Evolutionary conservation across 2,888 invertebrate species (phyloP).

Genomic region (Lithosia quadra): DNA sequence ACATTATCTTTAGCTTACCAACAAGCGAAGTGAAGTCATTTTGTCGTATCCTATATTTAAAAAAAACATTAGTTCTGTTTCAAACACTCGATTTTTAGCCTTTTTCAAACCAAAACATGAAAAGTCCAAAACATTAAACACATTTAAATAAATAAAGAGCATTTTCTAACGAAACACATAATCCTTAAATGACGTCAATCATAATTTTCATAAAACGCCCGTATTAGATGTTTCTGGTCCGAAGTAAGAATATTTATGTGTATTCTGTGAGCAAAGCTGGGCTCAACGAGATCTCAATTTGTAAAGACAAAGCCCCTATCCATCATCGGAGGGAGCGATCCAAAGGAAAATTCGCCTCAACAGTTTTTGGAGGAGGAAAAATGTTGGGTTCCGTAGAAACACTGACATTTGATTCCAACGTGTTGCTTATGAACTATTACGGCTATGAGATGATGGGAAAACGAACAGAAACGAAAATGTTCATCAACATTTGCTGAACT

Average conservation of each 20-base stretch:
- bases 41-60: no score
- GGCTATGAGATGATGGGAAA: neutral
- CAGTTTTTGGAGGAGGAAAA: constrained; percentile 33
- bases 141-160: constrained; percentile 17
- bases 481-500: no score
- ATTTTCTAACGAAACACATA: constrained; percentile 22
- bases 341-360: constrained; percentile 40
- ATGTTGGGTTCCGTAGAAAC: constrained; percentile 38
- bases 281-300: constrained; percentile 67
- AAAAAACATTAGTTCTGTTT: no score
- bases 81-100: no score
- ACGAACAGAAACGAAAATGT: neutral
- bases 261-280: constrained; percentile 45
- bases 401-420: constrained; percentile 6
- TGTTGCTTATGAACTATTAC: neutral
- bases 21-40: no score
- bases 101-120: neutral
- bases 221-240: constrained; percentile 42
- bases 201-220: constrained; percentile 50
- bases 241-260: constrained; percentile 57
- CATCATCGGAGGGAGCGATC: constrained; percentile 58
- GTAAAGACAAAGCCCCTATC: constrained; percentile 71
- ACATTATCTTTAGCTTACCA: no score
- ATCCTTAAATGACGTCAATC: constrained; percentile 44
- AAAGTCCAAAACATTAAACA: neutral